Percentiles rank a stretch among this genome's conserved stretches.
Evolutionary conservation across 2,797 vertebrate species (phyloP).

Genomic region (Anas capensis): DNA sequence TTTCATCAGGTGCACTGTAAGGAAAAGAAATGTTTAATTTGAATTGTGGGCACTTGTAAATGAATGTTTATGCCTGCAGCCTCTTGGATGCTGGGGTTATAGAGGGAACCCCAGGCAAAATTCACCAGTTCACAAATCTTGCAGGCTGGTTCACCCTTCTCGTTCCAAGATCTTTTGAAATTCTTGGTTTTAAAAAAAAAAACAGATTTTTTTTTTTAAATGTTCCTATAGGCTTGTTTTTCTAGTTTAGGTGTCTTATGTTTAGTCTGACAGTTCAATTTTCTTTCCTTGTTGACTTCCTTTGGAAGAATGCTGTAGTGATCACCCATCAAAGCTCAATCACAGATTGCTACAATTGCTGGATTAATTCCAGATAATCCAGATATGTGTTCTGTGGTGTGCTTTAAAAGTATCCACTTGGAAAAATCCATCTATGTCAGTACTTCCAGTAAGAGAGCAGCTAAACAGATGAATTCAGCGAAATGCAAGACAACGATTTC

Average conservation of each 20-base stretch:
- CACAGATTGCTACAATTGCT: background rate
- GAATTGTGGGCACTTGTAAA: background rate
- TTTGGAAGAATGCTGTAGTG: background rate
- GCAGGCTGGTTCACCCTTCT: background rate
- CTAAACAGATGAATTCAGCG: background rate
- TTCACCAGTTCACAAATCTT: background rate
- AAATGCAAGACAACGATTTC: rapidly evolving
- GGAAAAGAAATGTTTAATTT: background rate
- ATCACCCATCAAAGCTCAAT: background rate
- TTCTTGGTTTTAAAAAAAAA: background rate
- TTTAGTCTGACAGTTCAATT: background rate
- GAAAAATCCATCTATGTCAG: rapidly evolving
- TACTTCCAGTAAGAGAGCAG: background rate
- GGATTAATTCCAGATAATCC: background rate
- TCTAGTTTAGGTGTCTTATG: background rate
- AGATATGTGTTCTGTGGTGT: background rate
- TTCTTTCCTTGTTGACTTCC: background rate
- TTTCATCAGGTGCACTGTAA: background rate
- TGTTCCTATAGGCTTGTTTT: background rate
- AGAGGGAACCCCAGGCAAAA: background rate
- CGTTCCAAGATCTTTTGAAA: background rate
- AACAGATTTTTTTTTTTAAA: background rate
- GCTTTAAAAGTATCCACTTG: background rate
- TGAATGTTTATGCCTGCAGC: background rate
- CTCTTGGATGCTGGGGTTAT: background rate